phyloP scores from a whole-genome alignment of 2,888 invertebrate genomes.

The Anarsia innoxiella region DNA sequence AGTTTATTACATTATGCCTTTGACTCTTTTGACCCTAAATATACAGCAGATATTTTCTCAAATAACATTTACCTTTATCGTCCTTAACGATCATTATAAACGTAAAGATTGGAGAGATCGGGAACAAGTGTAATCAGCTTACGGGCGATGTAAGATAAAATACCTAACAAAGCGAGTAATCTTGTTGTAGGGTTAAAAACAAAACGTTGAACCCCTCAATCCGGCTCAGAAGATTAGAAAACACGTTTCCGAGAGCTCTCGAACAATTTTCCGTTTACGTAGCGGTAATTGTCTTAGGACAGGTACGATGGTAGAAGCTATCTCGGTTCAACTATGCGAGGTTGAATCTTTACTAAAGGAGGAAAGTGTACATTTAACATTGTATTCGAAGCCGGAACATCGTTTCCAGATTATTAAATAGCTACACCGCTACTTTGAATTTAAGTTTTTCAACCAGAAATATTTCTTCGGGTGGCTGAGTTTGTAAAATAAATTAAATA shows the following conservation, averaged over 20 bases:
- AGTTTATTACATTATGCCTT: slow-evolving; percentile 5
- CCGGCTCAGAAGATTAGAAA: slow-evolving; percentile 60
- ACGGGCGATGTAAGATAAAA: slow-evolving; percentile 3
- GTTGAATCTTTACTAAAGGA: not conserved
- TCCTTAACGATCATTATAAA: too few relatives aligned
- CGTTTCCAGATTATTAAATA: too few relatives aligned
- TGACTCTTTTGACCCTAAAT: too few relatives aligned
- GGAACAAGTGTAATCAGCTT: too few relatives aligned
- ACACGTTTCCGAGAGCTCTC: slow-evolving; percentile 60
- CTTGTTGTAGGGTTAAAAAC: slow-evolving; percentile 38
- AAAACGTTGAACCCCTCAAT: slow-evolving; percentile 31
- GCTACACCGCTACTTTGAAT: too few relatives aligned
- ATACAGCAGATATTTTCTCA: too few relatives aligned
- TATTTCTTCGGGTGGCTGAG: too few relatives aligned
- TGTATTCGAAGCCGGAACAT: too few relatives aligned
- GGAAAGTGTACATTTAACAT: not conserved
- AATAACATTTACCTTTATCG: too few relatives aligned
- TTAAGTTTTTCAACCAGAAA: too few relatives aligned
- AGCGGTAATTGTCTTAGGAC: slow-evolving; percentile 69
- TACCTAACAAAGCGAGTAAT: slow-evolving; percentile 27
- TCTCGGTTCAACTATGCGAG: slow-evolving; percentile 30
- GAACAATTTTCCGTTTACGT: slow-evolving; percentile 70
- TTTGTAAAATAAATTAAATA: too few relatives aligned
- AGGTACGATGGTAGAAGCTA: slow-evolving; percentile 56
- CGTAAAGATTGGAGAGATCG: too few relatives aligned